A percentile compares a stretch with the other conserved stretches of the same genome.
These are phyloP conservation scores for Drosophila mercatorum DNA, from an alignment of 2,888 invertebrate species.

Conservation along the genomic window DNA sequence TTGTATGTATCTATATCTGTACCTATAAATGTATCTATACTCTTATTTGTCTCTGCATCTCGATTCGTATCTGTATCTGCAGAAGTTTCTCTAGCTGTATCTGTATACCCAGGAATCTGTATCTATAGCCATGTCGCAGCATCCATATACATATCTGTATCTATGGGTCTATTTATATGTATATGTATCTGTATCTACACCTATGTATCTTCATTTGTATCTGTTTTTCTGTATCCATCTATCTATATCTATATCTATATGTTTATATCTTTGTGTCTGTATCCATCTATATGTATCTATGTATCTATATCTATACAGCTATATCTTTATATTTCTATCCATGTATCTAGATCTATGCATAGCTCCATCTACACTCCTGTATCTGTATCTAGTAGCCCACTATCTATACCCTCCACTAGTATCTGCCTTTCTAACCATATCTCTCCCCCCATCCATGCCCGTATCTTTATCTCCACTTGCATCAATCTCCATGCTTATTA, in stretches of 20 bases:
- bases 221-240: slow-evolving; percentile 2
- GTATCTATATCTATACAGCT: background rate
- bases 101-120: background rate
- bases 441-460: no score
- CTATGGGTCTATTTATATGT: no score
- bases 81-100: no score
- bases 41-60: background rate
- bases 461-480: background rate
- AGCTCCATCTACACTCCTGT: background rate
- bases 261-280: background rate
- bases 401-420: background rate
- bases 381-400: background rate
- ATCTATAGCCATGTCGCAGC: background rate
- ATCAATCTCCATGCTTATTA: background rate
- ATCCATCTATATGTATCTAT: background rate
- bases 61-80: slow-evolving; percentile 2
- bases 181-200: background rate
- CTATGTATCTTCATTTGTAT: background rate
- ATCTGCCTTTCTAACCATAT: background rate
- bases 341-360: background rate
- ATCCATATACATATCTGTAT: background rate
- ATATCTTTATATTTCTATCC: background rate
- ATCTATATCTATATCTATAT: no score
- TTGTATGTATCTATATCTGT: background rate
- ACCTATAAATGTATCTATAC: background rate